Evolutionary conservation across 2,797 vertebrate species (phyloP).

Genomic region (Masticophis lateralis): DNA sequence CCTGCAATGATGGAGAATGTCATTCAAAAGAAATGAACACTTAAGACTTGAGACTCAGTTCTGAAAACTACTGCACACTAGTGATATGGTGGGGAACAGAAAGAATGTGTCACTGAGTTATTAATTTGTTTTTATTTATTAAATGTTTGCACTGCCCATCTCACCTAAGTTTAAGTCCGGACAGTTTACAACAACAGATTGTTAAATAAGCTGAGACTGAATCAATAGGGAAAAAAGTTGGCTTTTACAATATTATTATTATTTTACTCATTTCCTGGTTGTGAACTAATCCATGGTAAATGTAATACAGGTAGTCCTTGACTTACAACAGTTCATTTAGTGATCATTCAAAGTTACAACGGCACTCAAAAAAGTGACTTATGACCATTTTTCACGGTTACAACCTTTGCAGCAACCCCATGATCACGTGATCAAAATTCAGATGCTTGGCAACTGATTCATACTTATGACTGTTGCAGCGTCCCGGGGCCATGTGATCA

Average conservation of each 20-base stretch:
- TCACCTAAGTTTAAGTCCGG: not conserved
- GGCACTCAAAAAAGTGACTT: not conserved
- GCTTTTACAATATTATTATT: not conserved
- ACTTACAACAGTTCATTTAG: not conserved
- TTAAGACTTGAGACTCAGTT: conserved; percentile 4
- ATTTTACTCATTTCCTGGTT: not conserved
- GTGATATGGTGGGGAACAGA: not conserved
- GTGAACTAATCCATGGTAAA: not conserved
- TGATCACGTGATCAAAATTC: too few relatives aligned
- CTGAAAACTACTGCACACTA: conserved; percentile 13
- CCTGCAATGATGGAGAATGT: conserved; percentile 8
- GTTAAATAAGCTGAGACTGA: not conserved
- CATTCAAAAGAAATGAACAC: conserved; percentile 5
- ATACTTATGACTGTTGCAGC: too few relatives aligned
- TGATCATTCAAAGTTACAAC: not conserved
- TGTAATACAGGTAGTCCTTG: not conserved
- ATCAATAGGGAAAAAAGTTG: not conserved
- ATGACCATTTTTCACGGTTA: too few relatives aligned
- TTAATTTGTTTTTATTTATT: not conserved
- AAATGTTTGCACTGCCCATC: not conserved
- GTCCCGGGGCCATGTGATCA: too few relatives aligned
- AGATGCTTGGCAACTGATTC: too few relatives aligned
- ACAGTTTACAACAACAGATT: not conserved
- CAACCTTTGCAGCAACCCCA: too few relatives aligned
- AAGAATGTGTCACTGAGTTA: not conserved